Base-by-base conservation (phyloP, 2,113 vertebrate species). In the Colinus virginianus region DNA sequence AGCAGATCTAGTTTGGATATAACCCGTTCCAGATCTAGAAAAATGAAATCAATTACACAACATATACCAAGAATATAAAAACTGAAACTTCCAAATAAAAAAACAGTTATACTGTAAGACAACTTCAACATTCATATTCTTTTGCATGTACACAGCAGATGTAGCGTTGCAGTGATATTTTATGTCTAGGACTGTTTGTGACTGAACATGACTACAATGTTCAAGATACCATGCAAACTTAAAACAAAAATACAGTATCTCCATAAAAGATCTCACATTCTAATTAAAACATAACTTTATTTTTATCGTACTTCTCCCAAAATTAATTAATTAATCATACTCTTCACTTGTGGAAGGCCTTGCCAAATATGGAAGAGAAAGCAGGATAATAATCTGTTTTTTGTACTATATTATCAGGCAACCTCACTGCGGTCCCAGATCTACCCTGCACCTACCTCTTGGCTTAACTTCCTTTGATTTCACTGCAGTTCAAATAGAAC, bases 1-100 rank as follows among this genome's bases (percentile, higher is more conserved):
- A 49, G 97, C 96, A 84, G 98, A 97, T 28, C 40, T 87, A 11
- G 96, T 88, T 36, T 95, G 94, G 11, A 99, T 93, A 61, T 90
- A 94, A 21, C 97, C 97, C 1, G 62, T 95, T 75, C 93, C 93
- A 63, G 78, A 76, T 80, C 98, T 98, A 90, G 61, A 55, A 91
- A 64, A 71, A 94, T 45, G 32, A 34, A 81, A 42, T 32, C 87
- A 75, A 20, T 70, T 21, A 78, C 19, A 45, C 1, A 25, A 62
- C 17, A 70, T 34, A 84, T 22, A 76, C 71, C 0, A 5, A 94
- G 16, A 88, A 70, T 14, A 48, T 30, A 77, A 95, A 87, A 84
- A 30, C 16, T 74, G 43, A 62, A 94, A 62, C 4, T 20, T 81
- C 32, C 48, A 61, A 83, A 85, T 26, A 38, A 76, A 34, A 69